These are phyloP conservation scores for Drosophila erecta DNA, from an alignment of 1,140 invertebrate genomes.

Conservation along the genomic window DNA sequence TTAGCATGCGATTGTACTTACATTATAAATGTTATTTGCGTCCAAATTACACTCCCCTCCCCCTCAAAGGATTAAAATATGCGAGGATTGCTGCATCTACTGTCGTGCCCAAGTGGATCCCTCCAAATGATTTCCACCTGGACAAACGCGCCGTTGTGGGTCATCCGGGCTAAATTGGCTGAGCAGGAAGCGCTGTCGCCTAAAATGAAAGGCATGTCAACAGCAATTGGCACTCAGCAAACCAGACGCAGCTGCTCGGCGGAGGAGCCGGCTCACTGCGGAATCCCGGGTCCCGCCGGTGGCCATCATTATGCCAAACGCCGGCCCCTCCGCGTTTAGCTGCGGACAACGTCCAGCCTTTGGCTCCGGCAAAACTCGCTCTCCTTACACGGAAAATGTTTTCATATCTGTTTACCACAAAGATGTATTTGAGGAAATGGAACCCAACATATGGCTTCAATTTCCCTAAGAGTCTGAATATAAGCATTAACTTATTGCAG, in stretches of 20 bases:
- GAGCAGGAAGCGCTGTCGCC: conserved; percentile 74
- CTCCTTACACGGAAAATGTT: background rate
- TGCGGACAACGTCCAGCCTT: conserved; percentile 4
- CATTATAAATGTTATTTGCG: background rate
- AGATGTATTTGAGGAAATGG: too few relatives aligned
- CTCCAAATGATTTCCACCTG: conserved; percentile 86
- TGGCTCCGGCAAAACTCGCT: background rate
- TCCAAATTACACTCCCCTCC: background rate
- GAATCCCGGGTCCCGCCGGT: conserved; percentile 77
- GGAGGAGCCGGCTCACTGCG: conserved; percentile 1
- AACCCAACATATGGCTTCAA: too few relatives aligned
- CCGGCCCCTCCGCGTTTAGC: conserved; percentile 14
- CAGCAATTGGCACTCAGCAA: conserved; percentile 42
- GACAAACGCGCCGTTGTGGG: conserved; percentile 88
- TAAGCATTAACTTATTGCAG: background rate
- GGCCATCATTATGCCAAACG: conserved; percentile 85
- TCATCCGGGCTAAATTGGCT: conserved; percentile 87
- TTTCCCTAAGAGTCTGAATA: too few relatives aligned
- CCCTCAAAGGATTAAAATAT: background rate
- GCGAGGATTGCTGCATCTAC: too few relatives aligned
- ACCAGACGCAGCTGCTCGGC: conserved; percentile 2
- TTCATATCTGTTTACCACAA: too few relatives aligned
- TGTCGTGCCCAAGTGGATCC: conserved; percentile 74
- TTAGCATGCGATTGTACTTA: background rate
- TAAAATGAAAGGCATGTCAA: conserved; percentile 52